Base-by-base conservation (phyloP, 2,113 vertebrate species). In the Malurus elegans region DNA sequence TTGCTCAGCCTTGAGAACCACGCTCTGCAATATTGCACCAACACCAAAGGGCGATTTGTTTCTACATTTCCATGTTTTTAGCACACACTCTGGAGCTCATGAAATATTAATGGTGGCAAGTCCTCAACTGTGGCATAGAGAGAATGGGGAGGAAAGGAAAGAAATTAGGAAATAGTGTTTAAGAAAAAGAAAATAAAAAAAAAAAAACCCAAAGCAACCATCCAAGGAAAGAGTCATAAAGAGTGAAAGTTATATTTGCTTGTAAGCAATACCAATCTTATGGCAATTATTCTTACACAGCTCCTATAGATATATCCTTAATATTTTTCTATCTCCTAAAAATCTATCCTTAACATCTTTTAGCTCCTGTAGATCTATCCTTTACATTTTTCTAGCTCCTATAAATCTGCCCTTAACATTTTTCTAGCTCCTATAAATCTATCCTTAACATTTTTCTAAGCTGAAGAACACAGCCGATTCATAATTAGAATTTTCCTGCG, bases 81-180 rank as follows among this genome's bases (percentile, higher is more conserved):
- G 91, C 93, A 94, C 26, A 4, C 40, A 86, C 66, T 96, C 86
- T 86, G 54, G 79, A 88, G 62, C 54, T 92, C 91, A 86, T 97
- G 93, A 97, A 97, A 97, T 94, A 97, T 95, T 97, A 97, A 97
- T 88, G 54, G 65, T 51, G 42, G 76, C 69, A 94, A 92, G 95
- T 91, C 81, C 45, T 96, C 84, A 91, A 50, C 69, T 18, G 7
- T 25, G 54, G 62, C 64, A 53, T 14, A 72, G 29, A 80, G 38
- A 80, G 62, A 92, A 79, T 62, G 54, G 56, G 31, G 88, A 95
- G 32, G 72, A 82, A 79, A 78, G 45, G 57, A 86, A 85, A 65
- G 32, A 74, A 91, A 93, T 85, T 69, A 91, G 87, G 34, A 94
- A 93, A 91, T 72, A 61, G 12, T 60, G 31, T 44, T 73, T 48